Base-by-base conservation (phyloP, 1,140 invertebrate genomes). In the Archegozetes longisetosus region DNA sequence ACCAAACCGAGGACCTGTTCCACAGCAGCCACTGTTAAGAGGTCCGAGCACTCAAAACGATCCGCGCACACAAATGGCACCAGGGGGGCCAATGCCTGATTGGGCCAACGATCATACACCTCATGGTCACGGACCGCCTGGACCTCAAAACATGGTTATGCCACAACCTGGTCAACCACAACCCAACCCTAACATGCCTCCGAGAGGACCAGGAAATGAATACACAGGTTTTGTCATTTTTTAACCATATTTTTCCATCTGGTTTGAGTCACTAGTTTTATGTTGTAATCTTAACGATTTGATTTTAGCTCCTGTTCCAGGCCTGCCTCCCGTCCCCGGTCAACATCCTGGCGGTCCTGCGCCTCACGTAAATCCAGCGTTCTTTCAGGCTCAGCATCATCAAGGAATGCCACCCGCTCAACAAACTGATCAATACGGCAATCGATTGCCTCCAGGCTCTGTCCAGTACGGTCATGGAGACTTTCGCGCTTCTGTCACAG, bases 341-440 rank as follows among this genome's bases (percentile, higher is more conserved):
- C 78, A 78, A 40, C 66, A 66, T 51, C 52, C 58, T 28, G 12
- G 12, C 24, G 55, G 50, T 32, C 65, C 65, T 24, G 62, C 60
- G 32, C 89, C 90, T 23, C 90, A 96, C 71, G 89, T 96, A 52
- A 96, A 96, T 76, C 91, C 90, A 40, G 89, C 90, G 51, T 95
- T 95, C 78, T 95, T 95, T 73, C n/a, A 54, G 9, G 85, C 83
- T 65, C 81, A 81, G 56, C 60, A 64, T 27, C 27, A 27, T 23
- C 9, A 23, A 0, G 20, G 3, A 3, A 20, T 26, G n/a, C 23
- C 32, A 24, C 51, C 49, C 13, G 3, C 4, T 12, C 58, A 28
- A 6, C 27, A 25, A 3, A 29, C 27, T 4, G 53, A 57, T 57
- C 55, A 46, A 28, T 53, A 53, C 47, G 32, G 29, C n/a, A 46